Base-by-base conservation (phyloP, 2,888 invertebrate species). In the Platerodrilus igneus region DNA sequence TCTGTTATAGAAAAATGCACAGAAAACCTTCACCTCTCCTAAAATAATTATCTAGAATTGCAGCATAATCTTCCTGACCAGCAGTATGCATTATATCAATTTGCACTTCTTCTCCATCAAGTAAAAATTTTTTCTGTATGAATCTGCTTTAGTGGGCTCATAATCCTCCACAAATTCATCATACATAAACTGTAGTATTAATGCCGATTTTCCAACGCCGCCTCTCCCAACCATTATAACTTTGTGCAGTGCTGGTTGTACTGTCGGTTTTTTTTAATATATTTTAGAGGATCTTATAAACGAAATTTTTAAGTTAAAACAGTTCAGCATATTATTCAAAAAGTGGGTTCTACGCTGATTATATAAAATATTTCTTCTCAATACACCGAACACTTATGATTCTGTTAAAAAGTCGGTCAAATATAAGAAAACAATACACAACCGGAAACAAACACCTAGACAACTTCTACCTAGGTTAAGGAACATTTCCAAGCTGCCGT, bases 161-260 rank as follows among this genome's bases (percentile, higher is more conserved):
- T 99, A 99, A 70, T 99, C 97, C 72, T 99, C 96, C 16, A 99
- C 94, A 73, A 99, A 99, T 83, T 99, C 99, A 70, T 97, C 97
- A 68, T 99, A 99, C 97, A 99, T 99, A 68, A 97, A 99, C 74
- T 99, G 99, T 56, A 99, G 76, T 18, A 99, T 99, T 52, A 99
- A 78, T 27, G 99, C 99, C 23, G 96, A 97, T 77, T 99, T 99
- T 58, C 99, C 99, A 41, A 99, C 99, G 65, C 99, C 99, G 55
- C 99, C 99, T 62, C 93, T 93, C 36, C 97, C 97, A 59, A 99
- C 97, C 99, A 99, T 99, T 67, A 99, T 99, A 50, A 99, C 96
- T 77, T 97, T 95, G 75, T 96, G 95, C 64, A 96, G 81, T 60
- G 93, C 91, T 56, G 88, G 86, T 62, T 81, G 80, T 53, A 78